Evolutionary conservation across 2,888 invertebrate species (phyloP).

Genomic region (Sturmia bella): DNA sequence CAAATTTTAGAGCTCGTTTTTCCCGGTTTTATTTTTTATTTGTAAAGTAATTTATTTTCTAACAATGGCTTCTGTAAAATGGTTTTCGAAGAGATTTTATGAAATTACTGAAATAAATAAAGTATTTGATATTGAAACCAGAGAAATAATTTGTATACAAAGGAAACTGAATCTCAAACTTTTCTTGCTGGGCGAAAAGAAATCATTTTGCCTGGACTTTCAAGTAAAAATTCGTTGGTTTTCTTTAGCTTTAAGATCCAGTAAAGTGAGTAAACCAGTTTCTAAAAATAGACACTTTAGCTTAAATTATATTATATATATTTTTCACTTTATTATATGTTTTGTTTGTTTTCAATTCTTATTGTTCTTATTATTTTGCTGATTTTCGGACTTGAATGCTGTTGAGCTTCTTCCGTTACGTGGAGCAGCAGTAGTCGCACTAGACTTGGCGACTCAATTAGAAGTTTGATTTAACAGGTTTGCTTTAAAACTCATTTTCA

Average conservation of each 20-base stretch:
- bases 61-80: too few species aligned
- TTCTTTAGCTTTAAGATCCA: not conserved
- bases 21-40: too few species aligned
- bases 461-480: slow-evolving; percentile 40
- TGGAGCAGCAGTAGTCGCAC: not conserved
- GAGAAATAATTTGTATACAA: too few species aligned
- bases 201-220: too few species aligned
- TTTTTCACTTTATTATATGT: not conserved
- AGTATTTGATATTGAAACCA: too few species aligned
- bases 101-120: too few species aligned
- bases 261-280: not conserved
- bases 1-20: too few species aligned
- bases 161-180: too few species aligned
- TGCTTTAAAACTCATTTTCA: slow-evolving; percentile 17
- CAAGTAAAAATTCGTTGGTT: too few species aligned
- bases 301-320: not conserved
- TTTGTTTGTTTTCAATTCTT: slow-evolving; percentile 30
- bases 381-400: slow-evolving; percentile 1
- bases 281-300: not conserved
- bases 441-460: not conserved
- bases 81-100: too few species aligned
- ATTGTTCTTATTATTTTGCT: slow-evolving; percentile 6
- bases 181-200: too few species aligned
- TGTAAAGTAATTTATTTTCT: too few species aligned
- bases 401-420: not conserved